Conservation (phyloP, 2,113 vertebrate species). For the Oreotrochilus melanogaster region DNA sequence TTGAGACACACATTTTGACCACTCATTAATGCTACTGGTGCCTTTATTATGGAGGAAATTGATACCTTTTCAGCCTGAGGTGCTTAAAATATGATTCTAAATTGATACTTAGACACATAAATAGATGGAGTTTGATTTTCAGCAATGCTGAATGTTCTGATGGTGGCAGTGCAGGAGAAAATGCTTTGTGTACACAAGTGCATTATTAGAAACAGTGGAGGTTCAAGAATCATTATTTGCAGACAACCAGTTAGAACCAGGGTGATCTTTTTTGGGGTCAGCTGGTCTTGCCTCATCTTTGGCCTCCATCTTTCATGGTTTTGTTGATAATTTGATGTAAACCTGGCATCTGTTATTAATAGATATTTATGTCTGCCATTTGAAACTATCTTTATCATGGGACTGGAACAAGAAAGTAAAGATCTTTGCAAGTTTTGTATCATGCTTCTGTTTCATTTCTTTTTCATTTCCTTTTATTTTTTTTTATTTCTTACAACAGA, state of each 20-base stretch:
- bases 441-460: neutral
- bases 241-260: neutral
- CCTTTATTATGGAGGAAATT: neutral
- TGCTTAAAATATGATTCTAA: constrained; percentile 43
- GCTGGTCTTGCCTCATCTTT: neutral
- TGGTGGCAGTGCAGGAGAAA: neutral
- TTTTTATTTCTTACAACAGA: too few relatives aligned
- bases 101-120: constrained; percentile 2
- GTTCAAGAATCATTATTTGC: constrained; percentile 13
- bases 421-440: neutral
- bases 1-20: neutral
- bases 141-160: constrained; percentile 19
- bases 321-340: neutral
- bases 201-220: constrained; percentile 17
- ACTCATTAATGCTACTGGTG: neutral
- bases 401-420: neutral
- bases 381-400: neutral
- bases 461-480: too few relatives aligned
- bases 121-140: constrained; percentile 40
- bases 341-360: neutral
- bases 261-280: neutral
- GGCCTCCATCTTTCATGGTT: neutral
- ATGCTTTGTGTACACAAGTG: neutral
- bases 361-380: neutral
- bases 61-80: constrained; percentile 16